These are phyloP conservation scores for Jordanella pulchra DNA, from an alignment of 2,797 vertebrate genomes.

Conservation along the genomic window DNA sequence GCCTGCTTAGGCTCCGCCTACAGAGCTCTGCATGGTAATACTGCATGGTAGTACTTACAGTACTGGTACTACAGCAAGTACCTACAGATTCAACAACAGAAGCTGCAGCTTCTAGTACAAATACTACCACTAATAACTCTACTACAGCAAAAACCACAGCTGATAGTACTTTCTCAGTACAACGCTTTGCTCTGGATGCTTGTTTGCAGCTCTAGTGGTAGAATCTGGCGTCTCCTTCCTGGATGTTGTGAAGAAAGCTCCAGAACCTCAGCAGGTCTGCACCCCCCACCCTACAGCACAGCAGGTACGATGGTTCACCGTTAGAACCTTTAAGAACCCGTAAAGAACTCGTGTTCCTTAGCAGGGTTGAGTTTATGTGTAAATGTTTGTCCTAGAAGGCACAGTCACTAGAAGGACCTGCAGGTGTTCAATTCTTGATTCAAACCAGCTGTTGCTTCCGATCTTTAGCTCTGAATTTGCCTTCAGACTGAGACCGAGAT, in stretches of 20 bases:
- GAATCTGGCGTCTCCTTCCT: constrained; percentile 76
- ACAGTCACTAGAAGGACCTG: not conserved
- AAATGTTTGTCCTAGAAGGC: not conserved
- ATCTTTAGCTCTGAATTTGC: not conserved
- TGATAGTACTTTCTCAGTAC: no score
- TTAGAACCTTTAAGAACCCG: not conserved
- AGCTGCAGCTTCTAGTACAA: not conserved
- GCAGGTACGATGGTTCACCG: constrained; percentile 65
- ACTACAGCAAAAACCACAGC: no score
- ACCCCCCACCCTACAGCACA: constrained; percentile 73
- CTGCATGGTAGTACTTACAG: no score
- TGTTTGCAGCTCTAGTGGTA: constrained; percentile 75
- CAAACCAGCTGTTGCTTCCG: not conserved
- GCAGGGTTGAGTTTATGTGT: not conserved
- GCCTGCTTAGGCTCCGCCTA: constrained; percentile 91
- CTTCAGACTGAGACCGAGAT: not conserved
- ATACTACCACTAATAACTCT: no score
- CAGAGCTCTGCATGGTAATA: constrained; percentile 87
- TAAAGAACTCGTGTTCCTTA: not conserved
- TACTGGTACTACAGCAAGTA: not conserved
- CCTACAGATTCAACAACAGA: no score
- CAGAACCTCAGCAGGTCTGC: constrained; percentile 77
- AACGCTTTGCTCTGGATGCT: constrained; percentile 19
- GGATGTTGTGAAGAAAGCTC: constrained; percentile 81
- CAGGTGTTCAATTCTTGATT: not conserved